Percentiles rank a stretch among this genome's conserved stretches.
phyloP scores from a whole-genome alignment of 1,140 invertebrate genomes.

The Drosophila nebulosa region DNA sequence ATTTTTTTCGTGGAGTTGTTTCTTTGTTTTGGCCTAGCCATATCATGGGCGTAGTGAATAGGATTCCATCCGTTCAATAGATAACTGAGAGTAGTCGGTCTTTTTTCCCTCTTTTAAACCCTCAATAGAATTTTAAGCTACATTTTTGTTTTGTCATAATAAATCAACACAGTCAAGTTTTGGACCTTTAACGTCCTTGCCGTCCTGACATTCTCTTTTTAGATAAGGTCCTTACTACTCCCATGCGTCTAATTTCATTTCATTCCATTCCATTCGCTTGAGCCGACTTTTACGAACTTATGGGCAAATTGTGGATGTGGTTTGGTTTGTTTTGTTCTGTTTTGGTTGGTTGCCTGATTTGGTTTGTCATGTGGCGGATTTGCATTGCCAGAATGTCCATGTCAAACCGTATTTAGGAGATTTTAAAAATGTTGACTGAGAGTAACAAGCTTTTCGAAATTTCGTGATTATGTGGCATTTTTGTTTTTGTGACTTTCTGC shows the following conservation, averaged over 20 bases:
- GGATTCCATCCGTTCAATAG: not conserved
- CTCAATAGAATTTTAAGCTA: too few relatives aligned
- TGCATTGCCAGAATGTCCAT: slow-evolving; percentile 44
- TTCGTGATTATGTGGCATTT: slow-evolving; percentile 39
- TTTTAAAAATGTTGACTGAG: not conserved
- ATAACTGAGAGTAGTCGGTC: too few relatives aligned
- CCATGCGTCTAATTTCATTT: not conserved
- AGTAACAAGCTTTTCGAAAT: not conserved
- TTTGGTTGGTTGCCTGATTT: not conserved
- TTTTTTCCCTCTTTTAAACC: too few relatives aligned
- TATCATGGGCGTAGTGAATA: not conserved
- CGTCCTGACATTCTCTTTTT: not conserved
- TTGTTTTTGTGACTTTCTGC: not conserved
- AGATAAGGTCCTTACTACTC: not conserved
- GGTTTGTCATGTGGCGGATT: slow-evolving; percentile 38
- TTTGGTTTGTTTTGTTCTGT: slow-evolving; percentile 18
- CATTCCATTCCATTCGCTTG: slow-evolving; percentile 41
- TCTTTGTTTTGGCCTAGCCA: slow-evolving; percentile 20
- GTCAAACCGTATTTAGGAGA: slow-evolving; percentile 21
- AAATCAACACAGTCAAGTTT: too few relatives aligned
- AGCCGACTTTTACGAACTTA: slow-evolving; percentile 58
- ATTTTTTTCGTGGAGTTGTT: slow-evolving; percentile 2
- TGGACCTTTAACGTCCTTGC: too few relatives aligned
- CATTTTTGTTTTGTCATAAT: too few relatives aligned
- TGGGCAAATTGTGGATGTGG: slow-evolving; percentile 21